phyloP scores from a whole-genome alignment of 2,888 invertebrate species.

The Melinaea marsaeus region DNA sequence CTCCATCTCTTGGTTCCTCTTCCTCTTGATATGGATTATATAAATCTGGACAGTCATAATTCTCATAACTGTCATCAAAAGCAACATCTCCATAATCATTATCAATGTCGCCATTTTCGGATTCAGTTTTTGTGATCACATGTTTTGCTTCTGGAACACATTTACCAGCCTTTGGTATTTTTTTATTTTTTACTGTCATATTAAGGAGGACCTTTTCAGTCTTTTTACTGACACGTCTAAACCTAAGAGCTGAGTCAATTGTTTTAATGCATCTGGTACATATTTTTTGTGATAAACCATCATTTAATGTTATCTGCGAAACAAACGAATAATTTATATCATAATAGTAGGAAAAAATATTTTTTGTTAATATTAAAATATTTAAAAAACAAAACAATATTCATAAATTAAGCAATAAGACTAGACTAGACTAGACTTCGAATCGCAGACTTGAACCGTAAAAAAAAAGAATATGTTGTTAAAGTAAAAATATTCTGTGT shows the following conservation, averaged over 20 bases:
- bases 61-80: slow-evolving; percentile 41
- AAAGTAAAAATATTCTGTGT: too few relatives aligned
- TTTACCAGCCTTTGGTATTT: slow-evolving; percentile 29
- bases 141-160: slow-evolving; percentile 25
- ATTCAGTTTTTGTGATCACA: slow-evolving; percentile 19
- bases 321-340: neutral
- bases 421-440: too few relatives aligned
- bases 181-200: slow-evolving; percentile 36
- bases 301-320: slow-evolving; percentile 55
- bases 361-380: neutral
- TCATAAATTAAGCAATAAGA: too few relatives aligned
- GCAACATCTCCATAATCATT: slow-evolving; percentile 37
- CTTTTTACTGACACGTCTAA: slow-evolving; percentile 49
- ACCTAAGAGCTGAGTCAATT: slow-evolving; percentile 47
- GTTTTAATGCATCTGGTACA: slow-evolving; percentile 48
- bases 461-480: too few relatives aligned
- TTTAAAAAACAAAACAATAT: neutral
- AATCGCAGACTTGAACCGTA: too few relatives aligned
- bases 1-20: slow-evolving; percentile 26
- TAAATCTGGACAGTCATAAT: slow-evolving; percentile 25
- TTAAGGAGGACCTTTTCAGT: slow-evolving; percentile 47
- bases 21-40: slow-evolving; percentile 35
- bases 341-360: too few relatives aligned
- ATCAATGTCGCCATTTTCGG: slow-evolving; percentile 16
- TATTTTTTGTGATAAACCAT: slow-evolving; percentile 62